Base-by-base conservation (phyloP, 1,140 invertebrate species). In the Pseudomyrmex concolor region DNA sequence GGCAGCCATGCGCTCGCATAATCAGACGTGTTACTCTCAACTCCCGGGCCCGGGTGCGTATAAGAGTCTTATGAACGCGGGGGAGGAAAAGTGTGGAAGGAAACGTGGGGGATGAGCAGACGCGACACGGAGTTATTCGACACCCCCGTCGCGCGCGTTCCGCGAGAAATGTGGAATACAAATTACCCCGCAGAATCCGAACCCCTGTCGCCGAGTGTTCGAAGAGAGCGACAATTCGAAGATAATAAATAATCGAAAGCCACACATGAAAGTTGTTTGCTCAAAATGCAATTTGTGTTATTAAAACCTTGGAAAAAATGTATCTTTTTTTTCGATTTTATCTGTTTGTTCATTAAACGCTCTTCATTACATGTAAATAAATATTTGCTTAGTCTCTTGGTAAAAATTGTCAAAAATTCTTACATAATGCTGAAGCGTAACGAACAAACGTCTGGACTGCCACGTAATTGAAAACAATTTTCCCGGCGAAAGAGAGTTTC, bases 1-100 rank as follows among this genome's bases (percentile, higher is more conserved):
- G 89, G 90, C 93, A 94, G 92, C 91, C 93, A 94, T 94, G 93
- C 93, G 93, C 92, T 93, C 92, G 93, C 93, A 94, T 94, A 94
- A 94, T 94, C 93, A 94, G 92, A 91, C 91, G 91, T 34, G 34
- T 90, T 92, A 87, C 90, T 91, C 88, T 34, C 34, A 34, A 87
- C 86, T 74, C 34, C 34, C 4, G 34, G 86, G 77, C 13, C 62
- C 70, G 74, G 19, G 73, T 73, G 86, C 48, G 74, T 71, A 83
- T 82, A 87, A 88, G 85, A 84, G 70, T 85, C 74, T 74, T 78
- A 80, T 50, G 83, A 43, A 83, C 45, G 76, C 55, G 22, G 25
- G 73, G 12, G 4, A 68, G 81, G 43, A 13, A 19, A 34, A 34
- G 34, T 34, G 34, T 7, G 34, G 34, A 34, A 34, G 73, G 43